Evolutionary conservation across 2,888 invertebrate species (phyloP).

Genomic region (Neoaliturus tenellus): DNA sequence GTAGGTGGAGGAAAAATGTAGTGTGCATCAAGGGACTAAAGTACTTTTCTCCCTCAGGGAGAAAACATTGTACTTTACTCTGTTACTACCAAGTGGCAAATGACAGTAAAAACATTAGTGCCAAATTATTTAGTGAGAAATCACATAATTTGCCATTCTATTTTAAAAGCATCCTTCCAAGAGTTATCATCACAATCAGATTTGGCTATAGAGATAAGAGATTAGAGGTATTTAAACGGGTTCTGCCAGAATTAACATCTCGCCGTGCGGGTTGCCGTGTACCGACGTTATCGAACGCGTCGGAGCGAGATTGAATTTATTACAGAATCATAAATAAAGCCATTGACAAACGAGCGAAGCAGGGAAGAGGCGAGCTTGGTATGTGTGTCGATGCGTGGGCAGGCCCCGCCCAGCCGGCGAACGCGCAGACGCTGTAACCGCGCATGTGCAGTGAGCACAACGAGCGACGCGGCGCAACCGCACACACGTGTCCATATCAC

Average conservation of each 20-base stretch:
- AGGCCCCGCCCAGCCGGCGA: not conserved
- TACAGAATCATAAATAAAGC: constrained; percentile 37
- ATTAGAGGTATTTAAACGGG: not conserved
- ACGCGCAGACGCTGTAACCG: not conserved
- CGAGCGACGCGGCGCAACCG: not conserved
- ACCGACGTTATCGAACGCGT: not conserved
- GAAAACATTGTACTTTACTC: too few relatives aligned
- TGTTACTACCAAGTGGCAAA: too few relatives aligned
- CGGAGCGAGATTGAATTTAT: constrained; percentile 3
- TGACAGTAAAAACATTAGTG: too few relatives aligned
- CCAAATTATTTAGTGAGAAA: too few relatives aligned
- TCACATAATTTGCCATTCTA: too few relatives aligned
- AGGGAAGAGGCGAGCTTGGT: not conserved
- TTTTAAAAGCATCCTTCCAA: too few relatives aligned
- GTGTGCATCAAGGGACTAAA: too few relatives aligned
- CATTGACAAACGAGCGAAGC: constrained; percentile 22
- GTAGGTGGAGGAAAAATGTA: too few relatives aligned
- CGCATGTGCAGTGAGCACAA: not conserved
- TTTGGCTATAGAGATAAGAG: not conserved
- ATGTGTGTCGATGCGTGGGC: constrained; percentile 36
- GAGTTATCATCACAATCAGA: not conserved
- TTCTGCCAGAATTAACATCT: not conserved
- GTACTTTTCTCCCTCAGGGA: too few relatives aligned
- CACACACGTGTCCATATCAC: too few relatives aligned
- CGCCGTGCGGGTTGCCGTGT: not conserved